phyloP scores from a whole-genome alignment of 2,797 vertebrate genomes.

The Rallus crepitans region DNA sequence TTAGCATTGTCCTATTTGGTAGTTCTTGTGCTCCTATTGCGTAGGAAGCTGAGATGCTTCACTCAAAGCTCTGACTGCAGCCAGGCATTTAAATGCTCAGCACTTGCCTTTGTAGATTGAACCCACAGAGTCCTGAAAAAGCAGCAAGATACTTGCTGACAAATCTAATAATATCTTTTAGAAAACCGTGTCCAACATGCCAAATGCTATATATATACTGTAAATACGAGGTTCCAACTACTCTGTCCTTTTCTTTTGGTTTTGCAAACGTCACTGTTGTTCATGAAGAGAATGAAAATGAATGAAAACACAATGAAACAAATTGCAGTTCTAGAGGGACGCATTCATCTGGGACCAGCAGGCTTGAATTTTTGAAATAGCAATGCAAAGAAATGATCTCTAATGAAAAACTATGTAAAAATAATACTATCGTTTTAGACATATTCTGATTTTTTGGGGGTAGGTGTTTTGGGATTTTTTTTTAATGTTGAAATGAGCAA shows the following conservation, averaged over 20 bases:
- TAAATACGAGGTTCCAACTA: slow-evolving; percentile 31
- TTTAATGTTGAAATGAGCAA: not conserved
- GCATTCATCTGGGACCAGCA: not conserved
- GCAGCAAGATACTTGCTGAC: not conserved
- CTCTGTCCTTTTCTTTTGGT: slow-evolving; percentile 19
- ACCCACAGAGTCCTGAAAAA: slow-evolving; percentile 40
- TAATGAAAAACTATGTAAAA: slow-evolving; percentile 25
- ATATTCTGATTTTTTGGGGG: not conserved
- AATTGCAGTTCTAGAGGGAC: slow-evolving; percentile 26
- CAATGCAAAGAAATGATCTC: slow-evolving; percentile 6
- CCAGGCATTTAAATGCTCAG: not conserved
- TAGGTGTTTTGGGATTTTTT: not conserved
- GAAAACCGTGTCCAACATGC: not conserved
- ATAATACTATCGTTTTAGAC: not conserved
- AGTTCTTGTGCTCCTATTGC: not conserved
- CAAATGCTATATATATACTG: slow-evolving; percentile 42
- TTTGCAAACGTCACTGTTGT: slow-evolving; percentile 50
- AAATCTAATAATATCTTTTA: slow-evolving; percentile 48
- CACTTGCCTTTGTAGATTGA: not conserved
- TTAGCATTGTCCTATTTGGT: not conserved
- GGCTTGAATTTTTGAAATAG: slow-evolving; percentile 34
- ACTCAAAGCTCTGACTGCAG: not conserved
- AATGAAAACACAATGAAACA: slow-evolving; percentile 44
- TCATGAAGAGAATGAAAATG: slow-evolving; percentile 49
- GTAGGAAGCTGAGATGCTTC: not conserved